phyloP scores from a whole-genome alignment of 2,888 invertebrate species.

The Acleris literana region DNA sequence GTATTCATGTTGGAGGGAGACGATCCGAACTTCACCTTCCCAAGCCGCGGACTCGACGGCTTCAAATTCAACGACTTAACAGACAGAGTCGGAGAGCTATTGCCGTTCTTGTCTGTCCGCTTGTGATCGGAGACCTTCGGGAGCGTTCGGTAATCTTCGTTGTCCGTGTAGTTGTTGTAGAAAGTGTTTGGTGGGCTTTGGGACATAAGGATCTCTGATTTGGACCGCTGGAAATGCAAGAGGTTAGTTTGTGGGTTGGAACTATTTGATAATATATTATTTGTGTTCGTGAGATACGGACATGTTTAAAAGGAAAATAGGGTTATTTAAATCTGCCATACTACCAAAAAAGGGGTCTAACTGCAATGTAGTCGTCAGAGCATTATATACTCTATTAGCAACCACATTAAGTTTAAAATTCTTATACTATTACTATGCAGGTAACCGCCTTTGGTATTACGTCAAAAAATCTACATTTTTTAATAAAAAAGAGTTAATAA shows the following conservation, averaged over 20 bases:
- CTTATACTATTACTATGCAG: too few relatives aligned
- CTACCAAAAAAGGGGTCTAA: too few relatives aligned
- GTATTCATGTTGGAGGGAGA: constrained; percentile 59
- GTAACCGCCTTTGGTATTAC: too few relatives aligned
- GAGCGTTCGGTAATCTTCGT: constrained; percentile 46
- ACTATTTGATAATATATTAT: neutral
- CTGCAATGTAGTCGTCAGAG: too few relatives aligned
- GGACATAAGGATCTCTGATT: constrained; percentile 73
- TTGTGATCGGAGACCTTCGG: constrained; percentile 42
- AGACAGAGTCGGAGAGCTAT: constrained; percentile 60
- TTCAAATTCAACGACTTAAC: constrained; percentile 54
- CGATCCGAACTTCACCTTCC: constrained; percentile 57
- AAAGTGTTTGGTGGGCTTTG: constrained; percentile 66
- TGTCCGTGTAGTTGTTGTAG: constrained; percentile 45
- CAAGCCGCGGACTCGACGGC: constrained; percentile 52
- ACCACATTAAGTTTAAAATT: too few relatives aligned
- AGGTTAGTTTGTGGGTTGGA: constrained; percentile 21
- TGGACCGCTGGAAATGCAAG: constrained; percentile 69
- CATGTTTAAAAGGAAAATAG: too few relatives aligned
- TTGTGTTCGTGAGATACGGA: too few relatives aligned
- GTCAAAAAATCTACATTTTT: too few relatives aligned
- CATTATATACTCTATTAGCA: too few relatives aligned
- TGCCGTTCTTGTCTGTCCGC: constrained; percentile 41
- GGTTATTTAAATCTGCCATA: too few relatives aligned
- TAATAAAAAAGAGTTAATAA: too few relatives aligned